Evolutionary conservation across 2,113 vertebrate species (phyloP), one percentile per base, ranked within the genome.

Genomic region (Cricetomys ansorgei): DNA sequence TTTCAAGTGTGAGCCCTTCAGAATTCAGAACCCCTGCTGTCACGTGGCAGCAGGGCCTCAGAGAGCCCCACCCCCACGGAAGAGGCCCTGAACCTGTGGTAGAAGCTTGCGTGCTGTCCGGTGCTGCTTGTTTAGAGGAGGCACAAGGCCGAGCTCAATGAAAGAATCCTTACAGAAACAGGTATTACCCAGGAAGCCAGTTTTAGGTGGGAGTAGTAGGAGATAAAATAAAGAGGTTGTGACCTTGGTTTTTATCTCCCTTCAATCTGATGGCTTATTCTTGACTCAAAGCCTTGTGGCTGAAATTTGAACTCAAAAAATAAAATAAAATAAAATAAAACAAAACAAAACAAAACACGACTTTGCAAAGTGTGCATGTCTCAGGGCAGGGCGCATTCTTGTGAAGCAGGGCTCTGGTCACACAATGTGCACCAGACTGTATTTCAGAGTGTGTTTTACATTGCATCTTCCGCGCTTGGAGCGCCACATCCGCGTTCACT

Each of bases 251-350:
- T 98, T 98, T 93, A 95, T 96, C 73, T 97, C 59, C 89, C 96
- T 97, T 97, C 62, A 98, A 81, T 73, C 91, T 95, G 91, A 97
- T 96, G 93, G 73, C 57, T 98, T 98, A 97, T 95, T 94, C 91
- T 98, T 94, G 90, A 98, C 97, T 98, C 97, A 98, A 98, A 98
- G 59, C n/a, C 79, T 98, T 97, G 73, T 94, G 43, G 69, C 88
- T 98, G 94, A 97, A 98, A 98, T 96, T 92, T 77, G 95, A 69
- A 94, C 73, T 93, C 95, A 97, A 92, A 97, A 96, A 97, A n/a
- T n/a, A n/a, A n/a, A n/a, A n/a, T n/a, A n/a, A n/a, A n/a, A n/a
- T n/a, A n/a, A n/a, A n/a, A n/a, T n/a, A n/a, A n/a, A n/a, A n/a
- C n/a, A n/a, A n/a, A n/a, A n/a, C n/a, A n/a, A 96, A 88, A 91